phyloP scores from a whole-genome alignment of 2,797 vertebrate species.

The Bryconaethiops microstoma region DNA sequence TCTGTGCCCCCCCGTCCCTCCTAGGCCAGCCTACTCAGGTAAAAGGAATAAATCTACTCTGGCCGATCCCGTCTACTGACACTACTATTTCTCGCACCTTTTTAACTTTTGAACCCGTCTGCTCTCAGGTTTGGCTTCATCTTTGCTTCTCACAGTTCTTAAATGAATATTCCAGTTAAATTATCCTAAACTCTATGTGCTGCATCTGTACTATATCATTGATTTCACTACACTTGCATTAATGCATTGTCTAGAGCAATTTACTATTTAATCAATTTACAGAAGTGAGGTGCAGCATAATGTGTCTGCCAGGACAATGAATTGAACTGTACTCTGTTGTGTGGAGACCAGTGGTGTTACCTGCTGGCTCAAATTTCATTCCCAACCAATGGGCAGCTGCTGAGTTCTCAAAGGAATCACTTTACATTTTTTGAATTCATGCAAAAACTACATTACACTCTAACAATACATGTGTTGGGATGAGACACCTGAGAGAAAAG shows the following conservation, averaged over 20 bases:
- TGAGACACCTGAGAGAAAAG: too few relatives aligned
- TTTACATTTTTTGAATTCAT: too few relatives aligned
- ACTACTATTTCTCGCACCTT: constrained; percentile 66
- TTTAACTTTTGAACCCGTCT: constrained; percentile 54
- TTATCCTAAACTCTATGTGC: not conserved
- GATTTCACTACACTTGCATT: not conserved
- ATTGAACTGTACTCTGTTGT: too few relatives aligned
- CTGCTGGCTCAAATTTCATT: too few relatives aligned
- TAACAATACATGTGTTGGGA: too few relatives aligned
- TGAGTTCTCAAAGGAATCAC: too few relatives aligned
- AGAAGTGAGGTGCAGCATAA: too few relatives aligned
- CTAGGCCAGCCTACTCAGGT: constrained; percentile 92
- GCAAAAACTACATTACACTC: too few relatives aligned
- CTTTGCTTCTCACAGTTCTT: constrained; percentile 49
- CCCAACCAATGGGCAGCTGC: too few relatives aligned
- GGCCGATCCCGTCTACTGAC: constrained; percentile 41
- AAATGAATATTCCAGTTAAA: not conserved
- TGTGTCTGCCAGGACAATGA: too few relatives aligned
- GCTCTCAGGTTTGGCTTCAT: constrained; percentile 20
- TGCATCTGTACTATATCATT: not conserved
- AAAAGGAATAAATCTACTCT: constrained; percentile 60
- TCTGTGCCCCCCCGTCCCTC: constrained; percentile 92
- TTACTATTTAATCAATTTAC: too few relatives aligned
- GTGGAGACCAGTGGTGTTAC: too few relatives aligned
- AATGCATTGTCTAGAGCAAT: not conserved